Base-by-base conservation (phyloP, 1,140 invertebrate species). In the Andrena cerasifolii region DNA sequence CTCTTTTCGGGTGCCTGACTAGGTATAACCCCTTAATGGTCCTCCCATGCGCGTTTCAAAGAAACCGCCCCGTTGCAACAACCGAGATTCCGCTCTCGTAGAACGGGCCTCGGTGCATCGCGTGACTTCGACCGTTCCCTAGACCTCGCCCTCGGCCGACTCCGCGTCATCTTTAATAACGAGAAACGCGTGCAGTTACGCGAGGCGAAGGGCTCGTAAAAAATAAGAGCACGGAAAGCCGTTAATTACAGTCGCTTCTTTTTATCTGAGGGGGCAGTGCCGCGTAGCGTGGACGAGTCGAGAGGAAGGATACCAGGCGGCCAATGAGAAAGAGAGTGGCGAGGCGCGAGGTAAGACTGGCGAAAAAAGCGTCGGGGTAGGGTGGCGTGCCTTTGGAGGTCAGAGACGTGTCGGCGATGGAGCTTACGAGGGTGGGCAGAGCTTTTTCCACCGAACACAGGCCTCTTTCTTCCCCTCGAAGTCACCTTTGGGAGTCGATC, bases 401-500 rank as follows among this genome's bases (percentile, higher is more conserved):
- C 36, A 40, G 58, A 72, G 72, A 63, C 77, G 77, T 73, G 80
- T 53, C 63, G 51, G 61, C 45, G 82, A 66, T 65, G 59, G 77
- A 54, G 75, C 59, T 68, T 51, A 49, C 62, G 67, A 40, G 47
- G 62, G 56, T 63, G 33, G 66, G 33, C 45, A 83, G 47, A 49
- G 71, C 53, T 79, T 76, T 65, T 66, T 68, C 53, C 66, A 21
- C 56, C 59, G 45, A 66, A 43, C 47, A 12, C 33, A 43, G 49
- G 31, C 26, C 40, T 40, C 14, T 31, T 21, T 56, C 3, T 16
- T 36, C 49, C 43, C 18, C 47, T 66, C 33, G 58, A 63, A 78
- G 66, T 51, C 78, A 77, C 76, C 84, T 87, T 87, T 70, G 79
- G 66, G 24, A 79, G 77, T 53, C 71, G 81, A 79, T 86, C 82